A percentile compares a stretch with the other conserved stretches of the same genome.
These are phyloP conservation scores for Numenius arquata DNA, from an alignment of 2,113 vertebrate genomes.

Conservation along the genomic window DNA sequence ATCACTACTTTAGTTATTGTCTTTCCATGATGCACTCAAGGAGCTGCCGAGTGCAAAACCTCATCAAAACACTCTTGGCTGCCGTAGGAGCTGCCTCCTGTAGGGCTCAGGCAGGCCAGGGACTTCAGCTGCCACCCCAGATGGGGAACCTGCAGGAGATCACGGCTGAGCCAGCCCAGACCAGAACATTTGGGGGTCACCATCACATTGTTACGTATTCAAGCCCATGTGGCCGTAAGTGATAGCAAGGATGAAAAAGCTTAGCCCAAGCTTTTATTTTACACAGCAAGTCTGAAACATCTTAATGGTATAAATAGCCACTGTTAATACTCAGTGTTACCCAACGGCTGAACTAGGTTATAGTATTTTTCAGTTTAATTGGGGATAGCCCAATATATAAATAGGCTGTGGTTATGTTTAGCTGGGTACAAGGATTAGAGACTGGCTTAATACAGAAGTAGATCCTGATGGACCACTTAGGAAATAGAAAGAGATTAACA, in stretches of 20 bases:
- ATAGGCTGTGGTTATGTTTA: constrained; percentile 55
- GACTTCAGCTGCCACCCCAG: not conserved
- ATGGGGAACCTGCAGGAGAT: not conserved
- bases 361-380: constrained; percentile 15
- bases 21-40: constrained; percentile 39
- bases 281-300: not conserved
- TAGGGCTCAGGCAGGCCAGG: not conserved
- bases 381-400: constrained; percentile 53
- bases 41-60: not conserved
- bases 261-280: not conserved
- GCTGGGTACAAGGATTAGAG: constrained; percentile 16
- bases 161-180: not conserved
- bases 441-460: not conserved
- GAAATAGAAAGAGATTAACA: constrained; percentile 42
- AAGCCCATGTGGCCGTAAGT: not conserved
- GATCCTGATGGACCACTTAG: not conserved
- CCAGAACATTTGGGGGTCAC: not conserved
- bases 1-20: constrained; percentile 17
- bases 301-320: not conserved
- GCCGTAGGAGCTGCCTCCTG: not conserved
- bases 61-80: not conserved
- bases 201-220: not conserved
- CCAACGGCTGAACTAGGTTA: constrained; percentile 21
- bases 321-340: constrained; percentile 10
- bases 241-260: not conserved